Percentiles rank a stretch among this genome's conserved stretches.
Evolutionary conservation across 2,888 invertebrate genomes (phyloP).

Genomic region (Pharmacophagus antenor): DNA sequence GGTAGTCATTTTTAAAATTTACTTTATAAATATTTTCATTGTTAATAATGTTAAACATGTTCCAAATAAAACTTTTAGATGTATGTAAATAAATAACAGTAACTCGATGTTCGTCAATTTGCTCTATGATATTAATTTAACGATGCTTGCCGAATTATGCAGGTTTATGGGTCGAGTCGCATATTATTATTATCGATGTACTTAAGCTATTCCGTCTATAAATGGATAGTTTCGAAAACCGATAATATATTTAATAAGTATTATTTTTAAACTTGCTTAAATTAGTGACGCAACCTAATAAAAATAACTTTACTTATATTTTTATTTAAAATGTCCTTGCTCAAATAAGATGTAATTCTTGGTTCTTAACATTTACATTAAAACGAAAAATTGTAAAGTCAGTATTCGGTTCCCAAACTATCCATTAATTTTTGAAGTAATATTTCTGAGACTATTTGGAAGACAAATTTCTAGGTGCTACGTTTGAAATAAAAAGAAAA

Average conservation of each 20-base stretch:
- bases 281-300: too few relatives aligned
- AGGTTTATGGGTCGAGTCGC: constrained; percentile 16
- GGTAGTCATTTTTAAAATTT: constrained; percentile 19
- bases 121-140: neutral
- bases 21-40: neutral
- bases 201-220: constrained; percentile 25
- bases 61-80: neutral
- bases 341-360: constrained; percentile 9
- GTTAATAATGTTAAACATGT: constrained; percentile 4
- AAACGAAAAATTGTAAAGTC: neutral
- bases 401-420: constrained; percentile 43
- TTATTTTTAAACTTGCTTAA: constrained; percentile 10
- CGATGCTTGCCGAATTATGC: constrained; percentile 28
- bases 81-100: too few relatives aligned
- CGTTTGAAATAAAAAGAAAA: constrained; percentile 63
- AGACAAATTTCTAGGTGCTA: constrained; percentile 73
- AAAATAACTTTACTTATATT: too few relatives aligned
- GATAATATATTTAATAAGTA: constrained; percentile 5
- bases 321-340: constrained; percentile 2
- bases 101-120: neutral
- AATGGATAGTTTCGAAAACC: constrained; percentile 25
- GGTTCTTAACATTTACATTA: neutral
- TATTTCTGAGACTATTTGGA: constrained; percentile 56
- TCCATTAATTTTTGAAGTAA: constrained; percentile 32
- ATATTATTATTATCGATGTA: constrained; percentile 10